Base-by-base conservation (phyloP, 53 echinoderm and acorn worm genomes). In the Echinometra lucunter region DNA sequence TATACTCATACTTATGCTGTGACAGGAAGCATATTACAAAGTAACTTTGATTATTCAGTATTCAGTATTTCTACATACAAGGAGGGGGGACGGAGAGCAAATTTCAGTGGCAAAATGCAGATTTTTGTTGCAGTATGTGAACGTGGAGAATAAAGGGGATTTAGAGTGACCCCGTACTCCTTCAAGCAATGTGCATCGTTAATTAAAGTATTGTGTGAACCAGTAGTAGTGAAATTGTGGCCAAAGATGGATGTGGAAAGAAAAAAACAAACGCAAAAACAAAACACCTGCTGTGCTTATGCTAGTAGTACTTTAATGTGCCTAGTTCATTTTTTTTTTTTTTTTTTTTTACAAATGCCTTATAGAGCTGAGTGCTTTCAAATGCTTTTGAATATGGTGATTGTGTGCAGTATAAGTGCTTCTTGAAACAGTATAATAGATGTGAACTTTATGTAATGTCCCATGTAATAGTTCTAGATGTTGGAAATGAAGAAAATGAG, bases 341-440 rank as follows among this genome's bases (percentile, higher is more conserved):
- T 1, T 19, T 78, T 78, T 78, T 78, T 6, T 78, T 78, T 78
- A 40, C 19, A 78, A 78, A 78, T 78, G 78, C 78, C 78, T 78
- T 78, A 72, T 72, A 42, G 78, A 19, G 78, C 78, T 78, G 23
- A 78, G 78, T 23, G 78, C 78, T 78, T 78, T 78, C 78, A 78
- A 78, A 78, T 42, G 40, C 75, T 78, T 78, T 6, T 78, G 32
- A 35, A 72, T 38, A 78, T 38, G 42, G 78, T 78, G 4, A 42
- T 78, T 78, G 78, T 78, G 21, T 38, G 78, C 42, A 37, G 40
- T 78, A 40, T 40, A 78, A 78, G 19, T 78, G 78, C 78, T 78
- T 78, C 78, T 78, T 38, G 78, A 78, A 75, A 34, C 40, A 18
- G 40, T 38, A 0, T 40, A 40, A 40, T 5, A 40, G 78, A 19